These are phyloP conservation scores for Bos indicus DNA, from an alignment of 2,113 vertebrate species.

Conservation along the genomic window DNA sequence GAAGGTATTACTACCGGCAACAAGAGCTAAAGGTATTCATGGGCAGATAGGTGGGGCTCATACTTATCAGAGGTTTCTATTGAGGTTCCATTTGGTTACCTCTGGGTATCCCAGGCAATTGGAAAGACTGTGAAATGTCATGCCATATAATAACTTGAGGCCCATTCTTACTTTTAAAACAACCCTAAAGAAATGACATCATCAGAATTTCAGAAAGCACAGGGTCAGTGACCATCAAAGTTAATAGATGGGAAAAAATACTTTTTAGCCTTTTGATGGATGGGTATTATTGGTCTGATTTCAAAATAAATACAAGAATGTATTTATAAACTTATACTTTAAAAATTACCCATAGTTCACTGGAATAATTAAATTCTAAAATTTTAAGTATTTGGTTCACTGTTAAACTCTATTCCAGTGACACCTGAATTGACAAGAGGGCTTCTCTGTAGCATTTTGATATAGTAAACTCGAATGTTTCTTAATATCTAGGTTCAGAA, in stretches of 20 bases:
- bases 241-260: slow-evolving; percentile 2
- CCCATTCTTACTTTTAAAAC: neutral
- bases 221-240: neutral
- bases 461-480: neutral
- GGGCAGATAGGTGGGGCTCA: neutral
- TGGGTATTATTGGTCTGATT: neutral
- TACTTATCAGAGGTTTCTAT: neutral
- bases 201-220: neutral
- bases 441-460: neutral
- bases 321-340: neutral
- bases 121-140: neutral
- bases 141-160: neutral
- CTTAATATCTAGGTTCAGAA: neutral
- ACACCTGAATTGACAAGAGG: neutral
- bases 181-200: neutral
- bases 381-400: neutral
- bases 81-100: neutral
- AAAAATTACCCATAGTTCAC: neutral
- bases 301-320: neutral
- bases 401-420: neutral
- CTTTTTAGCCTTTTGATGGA: neutral
- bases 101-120: neutral
- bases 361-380: neutral
- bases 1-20: neutral
- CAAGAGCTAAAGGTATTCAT: neutral